Percentiles rank a stretch among this genome's conserved stretches.
Evolutionary conservation across 2,797 vertebrate species (phyloP).

Genomic region (Cynopterus sphinx): DNA sequence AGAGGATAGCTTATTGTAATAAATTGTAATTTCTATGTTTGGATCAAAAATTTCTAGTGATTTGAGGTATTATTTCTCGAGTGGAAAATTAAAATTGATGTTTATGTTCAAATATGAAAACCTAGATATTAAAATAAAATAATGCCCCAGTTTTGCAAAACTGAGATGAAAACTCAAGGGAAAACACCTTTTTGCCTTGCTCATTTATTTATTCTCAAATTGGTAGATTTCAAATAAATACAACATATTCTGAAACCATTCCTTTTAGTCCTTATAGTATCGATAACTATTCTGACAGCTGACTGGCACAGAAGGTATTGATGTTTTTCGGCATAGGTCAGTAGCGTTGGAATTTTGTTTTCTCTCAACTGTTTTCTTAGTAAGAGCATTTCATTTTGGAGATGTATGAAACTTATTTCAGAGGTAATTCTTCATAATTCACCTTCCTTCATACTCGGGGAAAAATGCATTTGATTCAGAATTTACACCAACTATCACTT

Average conservation of each 20-base stretch:
- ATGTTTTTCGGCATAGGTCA: not conserved
- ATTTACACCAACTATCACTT: not conserved
- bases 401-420: not conserved
- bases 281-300: not conserved
- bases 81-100: slow-evolving; percentile 75
- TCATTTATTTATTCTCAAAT: slow-evolving; percentile 1
- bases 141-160: slow-evolving; percentile 9
- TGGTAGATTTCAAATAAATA: not conserved
- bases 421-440: not conserved
- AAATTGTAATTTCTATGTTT: not conserved
- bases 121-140: slow-evolving; percentile 21
- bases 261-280: not conserved
- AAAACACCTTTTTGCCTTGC: not conserved
- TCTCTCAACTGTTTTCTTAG: not conserved
- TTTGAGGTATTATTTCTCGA: not conserved
- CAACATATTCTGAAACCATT: not conserved
- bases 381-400: not conserved
- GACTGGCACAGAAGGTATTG: not conserved
- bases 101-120: slow-evolving; percentile 22
- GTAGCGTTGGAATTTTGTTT: not conserved
- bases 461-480: not conserved
- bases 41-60: not conserved
- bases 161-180: not conserved
- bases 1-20: not conserved
- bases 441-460: not conserved